Base-by-base conservation (phyloP, 2,888 invertebrate species). In the Camptogramma bilineatum region DNA sequence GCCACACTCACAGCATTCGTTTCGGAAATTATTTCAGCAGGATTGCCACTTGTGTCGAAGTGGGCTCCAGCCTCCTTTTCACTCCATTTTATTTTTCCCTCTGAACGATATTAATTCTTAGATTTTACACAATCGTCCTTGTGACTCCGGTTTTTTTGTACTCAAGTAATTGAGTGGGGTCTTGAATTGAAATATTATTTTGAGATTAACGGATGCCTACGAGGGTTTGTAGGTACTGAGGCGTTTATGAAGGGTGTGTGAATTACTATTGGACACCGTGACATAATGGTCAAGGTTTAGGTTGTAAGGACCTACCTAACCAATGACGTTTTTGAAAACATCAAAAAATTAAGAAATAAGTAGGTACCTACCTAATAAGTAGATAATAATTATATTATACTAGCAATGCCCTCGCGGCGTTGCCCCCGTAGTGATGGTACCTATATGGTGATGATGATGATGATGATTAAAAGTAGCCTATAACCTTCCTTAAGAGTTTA, bases 21-120 rank as follows among this genome's bases (percentile, higher is more conserved):
- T 82, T 80, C 76, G 79, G 82, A 84, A 86, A 85, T 85, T 80
- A 87, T 87, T 85, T 85, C 77, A 84, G 80, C 79, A 75, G 77
- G 75, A 86, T 85, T 84, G 83, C 85, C 87, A 80, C 86, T 86
- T 72, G 79, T 72, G 76, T 69, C 77, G 70, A 68, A 82, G 85
- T 75, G 74, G 77, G 77, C 76, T 72, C 70, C 70, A 69, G 72
- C 73, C 70, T 73, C 70, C 68, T 70, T 67, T 71, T 67, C 64
- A 67, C 73, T 73, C 66, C 63, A 64, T 68, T 70, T 70, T 66
- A 69, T 70, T 72, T 72, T 69, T 63, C 60, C 52, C 59, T 28
- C 64, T 64, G 62, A 66, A 66, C 64, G 66, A 66, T 70, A 72
- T 72, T 72, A 70, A 72, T 70, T 72, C 69, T 65, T 64, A 69